phyloP scores from a whole-genome alignment of 1,140 invertebrate species.

The Sipha flava region DNA sequence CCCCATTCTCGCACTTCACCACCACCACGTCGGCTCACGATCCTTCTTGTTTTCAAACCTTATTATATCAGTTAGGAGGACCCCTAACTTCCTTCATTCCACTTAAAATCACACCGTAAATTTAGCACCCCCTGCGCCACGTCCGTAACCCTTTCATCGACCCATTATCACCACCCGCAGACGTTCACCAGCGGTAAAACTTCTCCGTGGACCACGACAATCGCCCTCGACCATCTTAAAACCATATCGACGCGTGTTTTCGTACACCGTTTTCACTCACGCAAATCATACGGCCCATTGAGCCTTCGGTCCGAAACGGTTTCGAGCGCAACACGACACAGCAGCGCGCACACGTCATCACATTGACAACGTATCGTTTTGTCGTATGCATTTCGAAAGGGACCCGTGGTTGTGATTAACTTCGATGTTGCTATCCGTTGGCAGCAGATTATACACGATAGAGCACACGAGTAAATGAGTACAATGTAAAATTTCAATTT shows the following conservation, averaged over 20 bases:
- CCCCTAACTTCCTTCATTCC: background rate
- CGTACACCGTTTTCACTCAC: background rate
- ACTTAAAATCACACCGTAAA: conserved; percentile 11
- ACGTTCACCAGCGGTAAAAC: background rate
- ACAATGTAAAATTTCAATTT: too few relatives aligned
- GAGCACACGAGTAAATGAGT: too few relatives aligned
- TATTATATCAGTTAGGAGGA: background rate
- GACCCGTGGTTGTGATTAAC: too few relatives aligned
- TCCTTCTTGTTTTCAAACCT: background rate
- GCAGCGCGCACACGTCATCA: too few relatives aligned
- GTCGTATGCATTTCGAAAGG: too few relatives aligned
- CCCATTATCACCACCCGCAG: background rate
- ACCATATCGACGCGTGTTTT: background rate
- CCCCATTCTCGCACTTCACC: too few relatives aligned
- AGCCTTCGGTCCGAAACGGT: background rate
- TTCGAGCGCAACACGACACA: too few relatives aligned
- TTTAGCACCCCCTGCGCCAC: background rate
- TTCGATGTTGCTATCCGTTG: too few relatives aligned
- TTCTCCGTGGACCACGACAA: background rate
- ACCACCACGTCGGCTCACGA: too few relatives aligned
- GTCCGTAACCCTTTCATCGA: background rate
- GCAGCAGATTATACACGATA: too few relatives aligned
- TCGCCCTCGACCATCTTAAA: background rate
- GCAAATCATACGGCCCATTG: background rate
- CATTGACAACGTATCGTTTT: too few relatives aligned